A percentile compares a stretch with the other conserved stretches of the same genome.
Evolutionary conservation across 2,888 invertebrate species (phyloP).

Genomic region (Microdon myrmicae): DNA sequence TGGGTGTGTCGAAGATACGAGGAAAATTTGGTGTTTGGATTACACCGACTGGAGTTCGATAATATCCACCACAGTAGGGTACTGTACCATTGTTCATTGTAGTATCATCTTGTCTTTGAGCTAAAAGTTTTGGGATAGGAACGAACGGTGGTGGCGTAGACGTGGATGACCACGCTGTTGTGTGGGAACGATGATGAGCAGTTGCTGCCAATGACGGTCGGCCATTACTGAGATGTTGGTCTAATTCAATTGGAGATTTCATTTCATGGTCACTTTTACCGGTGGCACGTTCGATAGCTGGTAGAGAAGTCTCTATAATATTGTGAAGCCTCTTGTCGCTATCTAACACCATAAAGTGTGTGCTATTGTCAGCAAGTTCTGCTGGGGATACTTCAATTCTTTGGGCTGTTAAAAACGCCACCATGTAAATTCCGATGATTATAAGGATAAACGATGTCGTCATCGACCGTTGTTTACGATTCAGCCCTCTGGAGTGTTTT

Average conservation of each 20-base stretch:
- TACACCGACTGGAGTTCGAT: conserved; percentile 75
- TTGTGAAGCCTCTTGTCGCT: conserved; percentile 22
- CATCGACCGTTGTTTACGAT: conserved; percentile 55
- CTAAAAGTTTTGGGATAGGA: conserved; percentile 44
- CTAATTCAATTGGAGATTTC: conserved; percentile 8
- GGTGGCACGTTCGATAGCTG: conserved; percentile 9
- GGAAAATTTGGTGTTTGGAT: conserved; percentile 89
- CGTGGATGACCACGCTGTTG: conserved; percentile 20
- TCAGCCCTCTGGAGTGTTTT: conserved; percentile 19
- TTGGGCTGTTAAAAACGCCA: conserved; percentile 54
- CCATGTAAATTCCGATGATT: conserved; percentile 43
- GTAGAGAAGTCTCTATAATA: conserved; percentile 55
- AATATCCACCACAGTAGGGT: conserved; percentile 73
- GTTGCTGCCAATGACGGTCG: conserved; percentile 25
- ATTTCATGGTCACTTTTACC: conserved; percentile 17
- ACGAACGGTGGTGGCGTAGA: conserved; percentile 56
- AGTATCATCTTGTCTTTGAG: conserved; percentile 28
- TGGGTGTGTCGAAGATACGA: conserved; percentile 80
- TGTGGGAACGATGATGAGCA: conserved; percentile 24
- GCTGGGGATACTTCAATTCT: conserved; percentile 47
- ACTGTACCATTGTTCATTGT: conserved; percentile 12
- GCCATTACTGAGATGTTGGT: conserved; percentile 8
- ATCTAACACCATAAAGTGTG: conserved; percentile 33
- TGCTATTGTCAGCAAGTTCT: conserved; percentile 22
- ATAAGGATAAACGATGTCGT: conserved; percentile 54